Evolutionary conservation across 2,113 vertebrate genomes (phyloP).

Genomic region (Pedionomus torquatus): DNA sequence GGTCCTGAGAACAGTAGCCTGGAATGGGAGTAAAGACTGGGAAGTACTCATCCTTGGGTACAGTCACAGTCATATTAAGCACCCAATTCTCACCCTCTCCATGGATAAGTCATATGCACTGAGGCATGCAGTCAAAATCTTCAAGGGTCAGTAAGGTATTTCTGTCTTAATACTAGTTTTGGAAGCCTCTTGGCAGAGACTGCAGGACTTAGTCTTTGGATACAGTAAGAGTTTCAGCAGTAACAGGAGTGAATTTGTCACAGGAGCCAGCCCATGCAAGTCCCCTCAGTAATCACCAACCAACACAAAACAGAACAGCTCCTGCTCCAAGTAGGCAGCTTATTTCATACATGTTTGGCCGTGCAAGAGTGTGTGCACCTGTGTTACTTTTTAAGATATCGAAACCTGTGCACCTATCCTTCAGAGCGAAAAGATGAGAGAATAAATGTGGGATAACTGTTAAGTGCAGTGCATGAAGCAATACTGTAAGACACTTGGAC

Average conservation of each 20-base stretch:
- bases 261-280: background rate
- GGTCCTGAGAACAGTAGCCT: background rate
- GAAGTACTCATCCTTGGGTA: background rate
- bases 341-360: background rate
- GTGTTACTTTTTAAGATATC: background rate
- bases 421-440: background rate
- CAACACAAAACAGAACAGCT: background rate
- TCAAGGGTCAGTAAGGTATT: background rate
- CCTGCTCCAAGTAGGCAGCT: background rate
- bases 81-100: background rate
- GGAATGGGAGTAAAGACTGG: background rate
- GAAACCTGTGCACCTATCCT: background rate
- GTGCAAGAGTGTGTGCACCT: too few relatives aligned
- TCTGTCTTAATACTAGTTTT: background rate
- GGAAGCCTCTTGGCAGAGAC: background rate
- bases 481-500: background rate
- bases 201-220: background rate
- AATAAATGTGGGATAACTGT: background rate
- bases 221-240: background rate
- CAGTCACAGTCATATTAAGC: background rate
- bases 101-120: background rate
- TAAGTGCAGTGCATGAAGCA: background rate
- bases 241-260: background rate
- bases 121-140: background rate
- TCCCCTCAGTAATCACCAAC: background rate